Percentiles rank a stretch among this genome's conserved stretches.
Evolutionary conservation across 2,113 vertebrate species (phyloP).

Genomic region (Chelonoidis abingdonii): DNA sequence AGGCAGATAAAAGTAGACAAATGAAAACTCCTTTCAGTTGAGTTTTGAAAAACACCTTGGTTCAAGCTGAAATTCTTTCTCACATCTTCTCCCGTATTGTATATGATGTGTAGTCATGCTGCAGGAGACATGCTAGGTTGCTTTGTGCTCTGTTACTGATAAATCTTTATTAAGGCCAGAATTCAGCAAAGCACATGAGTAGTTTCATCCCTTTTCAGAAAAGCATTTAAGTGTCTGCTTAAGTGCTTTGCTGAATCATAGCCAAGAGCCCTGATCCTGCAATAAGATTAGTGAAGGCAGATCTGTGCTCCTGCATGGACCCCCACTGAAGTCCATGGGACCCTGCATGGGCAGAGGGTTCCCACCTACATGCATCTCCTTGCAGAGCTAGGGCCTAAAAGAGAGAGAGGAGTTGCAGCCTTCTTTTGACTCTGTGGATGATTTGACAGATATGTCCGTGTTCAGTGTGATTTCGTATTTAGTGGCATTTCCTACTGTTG

Average conservation of each 20-base stretch:
- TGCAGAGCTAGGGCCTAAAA: neutral
- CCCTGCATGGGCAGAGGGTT: neutral
- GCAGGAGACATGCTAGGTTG: neutral
- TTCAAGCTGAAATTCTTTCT: neutral
- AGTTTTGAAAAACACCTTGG: neutral
- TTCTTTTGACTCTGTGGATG: neutral
- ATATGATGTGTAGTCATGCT: neutral
- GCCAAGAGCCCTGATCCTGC: neutral
- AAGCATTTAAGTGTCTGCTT: neutral
- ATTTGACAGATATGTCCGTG: fast-evolving
- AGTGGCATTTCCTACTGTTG: neutral
- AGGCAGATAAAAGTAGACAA: neutral
- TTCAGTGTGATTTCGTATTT: neutral
- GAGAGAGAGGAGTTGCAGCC: neutral
- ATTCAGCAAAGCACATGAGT: neutral
- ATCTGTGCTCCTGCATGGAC: neutral
- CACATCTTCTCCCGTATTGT: neutral
- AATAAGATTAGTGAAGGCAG: neutral
- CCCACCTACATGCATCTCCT: neutral
- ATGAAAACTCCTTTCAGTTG: neutral
- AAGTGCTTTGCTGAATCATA: neutral
- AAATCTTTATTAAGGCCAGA: slow-evolving; percentile 35
- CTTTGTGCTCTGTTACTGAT: neutral
- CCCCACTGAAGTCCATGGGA: neutral
- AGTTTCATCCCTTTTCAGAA: neutral